Conservation (phyloP, 2,888 invertebrate genomes). For the Euclidia mi region DNA sequence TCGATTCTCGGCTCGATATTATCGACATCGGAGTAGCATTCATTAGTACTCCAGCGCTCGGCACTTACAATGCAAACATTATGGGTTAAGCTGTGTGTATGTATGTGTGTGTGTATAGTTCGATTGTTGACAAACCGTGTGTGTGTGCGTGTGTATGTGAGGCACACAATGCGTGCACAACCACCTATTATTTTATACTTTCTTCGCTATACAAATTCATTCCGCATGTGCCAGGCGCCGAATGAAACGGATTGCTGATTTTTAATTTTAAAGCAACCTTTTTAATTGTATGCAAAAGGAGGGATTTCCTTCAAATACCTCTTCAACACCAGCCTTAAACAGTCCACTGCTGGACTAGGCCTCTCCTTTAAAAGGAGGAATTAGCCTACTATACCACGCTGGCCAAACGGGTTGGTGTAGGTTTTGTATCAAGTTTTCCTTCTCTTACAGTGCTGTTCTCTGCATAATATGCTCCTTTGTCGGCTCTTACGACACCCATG, state of each 20-base stretch:
- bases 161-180: conserved; percentile 32
- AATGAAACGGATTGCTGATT: conserved; percentile 9
- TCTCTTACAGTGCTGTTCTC: too few species aligned
- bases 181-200: conserved; percentile 49
- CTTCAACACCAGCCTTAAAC: too few species aligned
- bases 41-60: conserved; percentile 47
- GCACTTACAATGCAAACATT: conserved; percentile 59
- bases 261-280: conserved; percentile 11
- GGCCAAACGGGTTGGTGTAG: too few species aligned
- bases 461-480: too few species aligned
- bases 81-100: conserved; percentile 35
- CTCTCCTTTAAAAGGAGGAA: too few species aligned
- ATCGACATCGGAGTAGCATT: conserved; percentile 54
- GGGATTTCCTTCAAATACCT: too few species aligned
- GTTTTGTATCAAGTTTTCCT: too few species aligned
- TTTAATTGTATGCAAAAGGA: too few species aligned
- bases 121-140: conserved; percentile 54
- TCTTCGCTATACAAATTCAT: conserved; percentile 39
- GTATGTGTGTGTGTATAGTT: conserved; percentile 44
- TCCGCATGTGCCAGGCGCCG: conserved; percentile 8
- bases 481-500: too few species aligned
- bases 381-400: too few species aligned
- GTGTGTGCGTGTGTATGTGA: conserved; percentile 21
- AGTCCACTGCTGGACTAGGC: too few species aligned
- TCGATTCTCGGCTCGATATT: conserved; percentile 64